Evolutionary conservation across 2,113 vertebrate species (phyloP).

Genomic region (Gymnogyps californianus): DNA sequence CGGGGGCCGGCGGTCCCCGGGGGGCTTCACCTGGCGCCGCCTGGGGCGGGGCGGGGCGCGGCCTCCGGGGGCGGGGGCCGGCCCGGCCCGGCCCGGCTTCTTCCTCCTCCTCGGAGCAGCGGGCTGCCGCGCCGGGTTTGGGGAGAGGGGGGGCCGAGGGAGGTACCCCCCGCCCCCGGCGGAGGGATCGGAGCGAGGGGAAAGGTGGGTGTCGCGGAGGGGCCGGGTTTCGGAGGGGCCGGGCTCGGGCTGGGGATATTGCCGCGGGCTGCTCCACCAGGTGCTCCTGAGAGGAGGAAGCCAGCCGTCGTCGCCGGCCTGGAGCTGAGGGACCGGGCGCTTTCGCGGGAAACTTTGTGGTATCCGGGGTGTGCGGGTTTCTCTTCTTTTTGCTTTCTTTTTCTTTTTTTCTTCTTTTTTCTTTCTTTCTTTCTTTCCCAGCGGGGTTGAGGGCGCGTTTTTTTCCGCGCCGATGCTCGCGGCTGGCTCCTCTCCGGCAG

Average conservation of each 20-base stretch:
- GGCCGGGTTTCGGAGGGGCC: not conserved
- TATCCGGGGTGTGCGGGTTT: not conserved
- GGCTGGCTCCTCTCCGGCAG: not conserved
- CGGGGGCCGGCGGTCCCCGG: too few relatives aligned
- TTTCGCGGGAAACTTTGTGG: not conserved
- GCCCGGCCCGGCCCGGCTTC: too few relatives aligned
- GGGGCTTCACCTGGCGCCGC: not conserved
- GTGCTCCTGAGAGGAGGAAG: not conserved
- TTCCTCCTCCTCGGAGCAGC: not conserved
- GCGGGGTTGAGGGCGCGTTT: too few relatives aligned
- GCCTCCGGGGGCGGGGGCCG: not conserved
- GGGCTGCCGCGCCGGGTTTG: not conserved
- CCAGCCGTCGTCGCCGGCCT: rapidly evolving
- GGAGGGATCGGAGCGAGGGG: not conserved
- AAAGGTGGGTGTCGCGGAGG: not conserved
- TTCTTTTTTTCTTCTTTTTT: too few relatives aligned
- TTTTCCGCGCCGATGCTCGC: rapidly evolving
- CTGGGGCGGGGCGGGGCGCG: not conserved
- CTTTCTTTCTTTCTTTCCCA: rapidly evolving
- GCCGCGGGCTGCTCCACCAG: not conserved
- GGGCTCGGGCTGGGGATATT: not conserved
- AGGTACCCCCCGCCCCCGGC: not conserved
- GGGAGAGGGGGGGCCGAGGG: not conserved
- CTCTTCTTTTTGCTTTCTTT: too few relatives aligned
- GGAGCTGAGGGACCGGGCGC: not conserved